Evolutionary conservation across 2,113 vertebrate genomes (phyloP).

Genomic region (Empidonax alnorum): DNA sequence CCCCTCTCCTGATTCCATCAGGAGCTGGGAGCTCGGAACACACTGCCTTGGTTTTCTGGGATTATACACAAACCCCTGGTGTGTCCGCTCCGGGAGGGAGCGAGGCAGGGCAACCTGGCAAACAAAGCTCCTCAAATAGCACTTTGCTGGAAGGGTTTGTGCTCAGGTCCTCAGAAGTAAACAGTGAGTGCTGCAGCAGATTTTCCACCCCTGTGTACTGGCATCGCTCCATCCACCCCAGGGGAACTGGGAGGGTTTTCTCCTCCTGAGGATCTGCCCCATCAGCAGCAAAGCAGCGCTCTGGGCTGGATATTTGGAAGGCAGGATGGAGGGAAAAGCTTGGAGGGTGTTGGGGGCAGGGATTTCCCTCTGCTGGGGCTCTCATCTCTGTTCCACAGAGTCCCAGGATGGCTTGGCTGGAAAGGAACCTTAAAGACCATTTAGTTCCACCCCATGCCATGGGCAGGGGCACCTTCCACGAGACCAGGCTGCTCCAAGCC

Average conservation of each 20-base stretch:
- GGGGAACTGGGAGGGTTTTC: background rate
- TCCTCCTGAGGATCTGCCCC: background rate
- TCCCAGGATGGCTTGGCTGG: background rate
- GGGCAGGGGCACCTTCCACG: background rate
- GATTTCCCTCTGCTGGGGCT: background rate
- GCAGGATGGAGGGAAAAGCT: background rate
- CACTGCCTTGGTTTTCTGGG: background rate
- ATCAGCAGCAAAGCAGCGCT: rapidly evolving
- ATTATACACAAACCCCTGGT: background rate
- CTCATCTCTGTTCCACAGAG: background rate
- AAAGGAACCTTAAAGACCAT: background rate
- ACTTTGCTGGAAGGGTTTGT: background rate
- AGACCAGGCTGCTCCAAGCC: background rate
- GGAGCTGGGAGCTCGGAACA: background rate
- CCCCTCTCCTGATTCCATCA: background rate
- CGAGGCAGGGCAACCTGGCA: background rate
- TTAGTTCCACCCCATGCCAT: background rate
- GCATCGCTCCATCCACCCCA: background rate
- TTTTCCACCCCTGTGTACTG: background rate
- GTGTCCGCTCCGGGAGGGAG: background rate
- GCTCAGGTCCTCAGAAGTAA: background rate
- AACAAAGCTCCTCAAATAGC: background rate
- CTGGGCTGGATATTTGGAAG: background rate
- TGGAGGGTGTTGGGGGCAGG: rapidly evolving
- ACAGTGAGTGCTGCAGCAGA: background rate